A percentile compares a stretch with the other conserved stretches of the same genome.
phyloP scores from a whole-genome alignment of 2,797 vertebrate genomes.

The Acropternis orthonyx region DNA sequence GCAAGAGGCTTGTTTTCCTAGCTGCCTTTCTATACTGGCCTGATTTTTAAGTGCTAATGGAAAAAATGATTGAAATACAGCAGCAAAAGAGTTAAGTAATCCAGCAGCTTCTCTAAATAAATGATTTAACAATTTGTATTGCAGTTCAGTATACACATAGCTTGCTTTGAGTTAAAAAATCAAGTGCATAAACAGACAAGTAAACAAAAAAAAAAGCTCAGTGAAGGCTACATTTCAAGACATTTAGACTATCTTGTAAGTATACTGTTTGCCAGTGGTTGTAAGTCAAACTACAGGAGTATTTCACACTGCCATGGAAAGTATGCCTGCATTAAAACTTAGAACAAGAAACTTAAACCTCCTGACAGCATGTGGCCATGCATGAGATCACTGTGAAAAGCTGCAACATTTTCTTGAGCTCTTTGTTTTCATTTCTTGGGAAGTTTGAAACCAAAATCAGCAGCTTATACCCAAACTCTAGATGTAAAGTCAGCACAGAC shows the following conservation, averaged over 20 bases:
- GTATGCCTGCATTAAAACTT: constrained; percentile 28
- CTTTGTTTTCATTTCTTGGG: constrained; percentile 24
- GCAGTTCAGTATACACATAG: neutral
- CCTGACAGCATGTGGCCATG: constrained; percentile 36
- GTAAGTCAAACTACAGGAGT: constrained; percentile 22
- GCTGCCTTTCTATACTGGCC: neutral
- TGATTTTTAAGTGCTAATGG: neutral
- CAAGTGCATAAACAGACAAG: neutral
- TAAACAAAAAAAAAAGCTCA: neutral
- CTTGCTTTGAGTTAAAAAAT: neutral
- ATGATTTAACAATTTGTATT: neutral
- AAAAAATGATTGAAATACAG: neutral
- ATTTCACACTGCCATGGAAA: constrained; percentile 50
- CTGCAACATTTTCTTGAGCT: constrained; percentile 38
- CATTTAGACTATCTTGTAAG: neutral
- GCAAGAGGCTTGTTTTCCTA: neutral
- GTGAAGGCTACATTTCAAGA: neutral
- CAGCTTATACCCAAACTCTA: constrained; percentile 12
- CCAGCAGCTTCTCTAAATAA: neutral
- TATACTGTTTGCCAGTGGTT: neutral
- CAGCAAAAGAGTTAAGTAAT: neutral
- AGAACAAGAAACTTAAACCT: constrained; percentile 49
- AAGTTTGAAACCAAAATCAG: constrained; percentile 19
- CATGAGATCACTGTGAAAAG: constrained; percentile 44
- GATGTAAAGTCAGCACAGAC: constrained; percentile 16